Conservation (phyloP, 2,113 vertebrate species). For the Scolopax mira region DNA sequence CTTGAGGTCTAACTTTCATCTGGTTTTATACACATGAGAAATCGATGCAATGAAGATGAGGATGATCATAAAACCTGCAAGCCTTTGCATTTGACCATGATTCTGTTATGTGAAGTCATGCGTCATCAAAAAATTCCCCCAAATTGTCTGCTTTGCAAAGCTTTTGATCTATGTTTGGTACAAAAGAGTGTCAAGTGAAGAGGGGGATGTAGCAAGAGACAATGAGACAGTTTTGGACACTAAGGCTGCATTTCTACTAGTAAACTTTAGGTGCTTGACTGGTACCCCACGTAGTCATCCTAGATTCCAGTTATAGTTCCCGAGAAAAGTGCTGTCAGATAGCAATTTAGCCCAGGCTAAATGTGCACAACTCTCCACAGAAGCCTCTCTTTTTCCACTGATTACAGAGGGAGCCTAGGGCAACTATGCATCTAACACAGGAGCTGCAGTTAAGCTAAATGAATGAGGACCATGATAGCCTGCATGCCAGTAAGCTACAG, state of each 20-base stretch:
- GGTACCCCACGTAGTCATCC: neutral
- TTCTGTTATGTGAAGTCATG: accelerated
- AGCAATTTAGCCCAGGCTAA: neutral
- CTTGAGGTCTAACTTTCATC: neutral
- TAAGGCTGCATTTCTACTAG: neutral
- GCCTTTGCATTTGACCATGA: neutral
- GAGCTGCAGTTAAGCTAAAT: neutral
- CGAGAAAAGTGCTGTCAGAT: neutral
- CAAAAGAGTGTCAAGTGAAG: neutral
- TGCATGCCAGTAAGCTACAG: neutral
- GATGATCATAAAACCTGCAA: accelerated
- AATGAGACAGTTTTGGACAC: neutral
- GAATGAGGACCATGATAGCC: neutral
- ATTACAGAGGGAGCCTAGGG: neutral
- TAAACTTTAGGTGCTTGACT: neutral
- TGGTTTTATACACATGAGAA: neutral
- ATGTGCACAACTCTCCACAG: neutral
- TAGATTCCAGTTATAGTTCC: neutral
- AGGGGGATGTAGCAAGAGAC: neutral
- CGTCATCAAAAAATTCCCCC: neutral
- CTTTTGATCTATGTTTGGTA: neutral
- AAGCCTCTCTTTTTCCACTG: neutral
- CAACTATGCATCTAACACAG: neutral
- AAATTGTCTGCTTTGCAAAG: neutral
- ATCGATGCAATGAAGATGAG: neutral